phyloP scores from a whole-genome alignment of 2,888 invertebrate species.

The Stenurella melanura region DNA sequence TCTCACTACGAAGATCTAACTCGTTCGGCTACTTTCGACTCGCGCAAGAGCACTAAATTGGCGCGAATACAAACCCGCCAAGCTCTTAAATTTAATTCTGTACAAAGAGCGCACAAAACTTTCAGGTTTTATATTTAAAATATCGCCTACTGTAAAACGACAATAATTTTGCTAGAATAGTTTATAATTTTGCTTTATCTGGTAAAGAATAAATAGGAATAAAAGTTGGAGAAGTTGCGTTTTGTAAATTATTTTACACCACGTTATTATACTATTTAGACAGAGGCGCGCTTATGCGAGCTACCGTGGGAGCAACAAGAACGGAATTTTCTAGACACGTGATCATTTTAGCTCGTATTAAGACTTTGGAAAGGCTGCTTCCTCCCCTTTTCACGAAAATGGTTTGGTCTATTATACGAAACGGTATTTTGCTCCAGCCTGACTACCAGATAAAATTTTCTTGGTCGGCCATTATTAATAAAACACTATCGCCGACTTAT shows the following conservation, averaged over 20 bases:
- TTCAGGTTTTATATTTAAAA: conserved; percentile 35
- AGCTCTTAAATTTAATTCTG: conserved; percentile 51
- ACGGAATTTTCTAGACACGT: conserved; percentile 60
- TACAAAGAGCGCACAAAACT: conserved; percentile 53
- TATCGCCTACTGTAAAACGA: not conserved
- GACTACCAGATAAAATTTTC: conserved; percentile 66
- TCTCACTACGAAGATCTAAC: conserved; percentile 41
- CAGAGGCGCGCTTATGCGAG: conserved; percentile 57
- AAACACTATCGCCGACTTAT: conserved; percentile 44
- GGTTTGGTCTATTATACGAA: conserved; percentile 71
- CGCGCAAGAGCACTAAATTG: conserved; percentile 51
- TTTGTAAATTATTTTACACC: conserved; percentile 57
- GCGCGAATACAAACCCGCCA: conserved; percentile 60
- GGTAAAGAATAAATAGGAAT: conserved; percentile 23
- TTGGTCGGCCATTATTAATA: conserved; percentile 60
- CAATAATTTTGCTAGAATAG: not conserved
- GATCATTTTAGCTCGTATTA: conserved; percentile 65
- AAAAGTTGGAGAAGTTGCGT: conserved; percentile 43
- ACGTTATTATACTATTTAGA: conserved; percentile 57
- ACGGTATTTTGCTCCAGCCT: conserved; percentile 69
- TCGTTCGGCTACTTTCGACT: conserved; percentile 52
- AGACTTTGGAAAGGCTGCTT: conserved; percentile 67
- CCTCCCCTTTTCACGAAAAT: conserved; percentile 72
- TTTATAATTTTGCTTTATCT: not conserved
- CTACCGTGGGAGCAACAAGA: conserved; percentile 49